These are phyloP conservation scores for Apamea crenata DNA, from an alignment of 2,888 invertebrate genomes.

Conservation along the genomic window DNA sequence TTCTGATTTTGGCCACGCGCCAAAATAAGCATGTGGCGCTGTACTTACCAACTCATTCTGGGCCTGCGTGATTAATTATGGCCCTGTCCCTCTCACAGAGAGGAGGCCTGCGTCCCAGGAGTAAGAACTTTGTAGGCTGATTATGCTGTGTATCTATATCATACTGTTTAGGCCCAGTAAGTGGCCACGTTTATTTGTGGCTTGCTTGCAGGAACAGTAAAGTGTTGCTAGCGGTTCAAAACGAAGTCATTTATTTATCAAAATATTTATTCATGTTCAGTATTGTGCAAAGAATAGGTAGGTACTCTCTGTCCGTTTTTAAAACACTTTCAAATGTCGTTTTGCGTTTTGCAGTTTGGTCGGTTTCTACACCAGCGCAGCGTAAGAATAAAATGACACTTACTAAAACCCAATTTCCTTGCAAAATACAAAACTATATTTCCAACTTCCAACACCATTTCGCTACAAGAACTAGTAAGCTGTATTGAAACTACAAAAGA, in stretches of 20 bases:
- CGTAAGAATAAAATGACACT: not conserved
- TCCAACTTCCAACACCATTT: conserved; percentile 15
- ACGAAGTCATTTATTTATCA: not conserved
- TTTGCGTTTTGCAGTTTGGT: not conserved
- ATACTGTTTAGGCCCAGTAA: no score
- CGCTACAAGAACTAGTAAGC: conserved; percentile 30
- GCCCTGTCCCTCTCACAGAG: not conserved
- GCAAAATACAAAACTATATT: conserved; percentile 22
- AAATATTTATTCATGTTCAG: not conserved
- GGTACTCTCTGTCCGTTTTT: not conserved
- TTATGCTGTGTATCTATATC: not conserved
- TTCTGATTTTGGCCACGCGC: no score
- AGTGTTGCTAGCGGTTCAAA: not conserved
- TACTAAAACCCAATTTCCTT: conserved; percentile 10
- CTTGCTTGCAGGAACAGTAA: not conserved
- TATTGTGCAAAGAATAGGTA: not conserved
- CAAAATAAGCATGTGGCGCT: no score
- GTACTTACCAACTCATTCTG: no score
- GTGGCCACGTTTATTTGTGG: no score
- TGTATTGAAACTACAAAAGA: conserved; percentile 50
- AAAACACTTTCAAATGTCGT: not conserved
- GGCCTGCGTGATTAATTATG: not conserved
- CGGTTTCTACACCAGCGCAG: not conserved
- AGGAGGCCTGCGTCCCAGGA: no score
- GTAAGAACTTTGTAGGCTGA: no score